These are phyloP conservation scores for Tamias sibiricus DNA, from an alignment of 2,113 vertebrate genomes.

Conservation along the genomic window DNA sequence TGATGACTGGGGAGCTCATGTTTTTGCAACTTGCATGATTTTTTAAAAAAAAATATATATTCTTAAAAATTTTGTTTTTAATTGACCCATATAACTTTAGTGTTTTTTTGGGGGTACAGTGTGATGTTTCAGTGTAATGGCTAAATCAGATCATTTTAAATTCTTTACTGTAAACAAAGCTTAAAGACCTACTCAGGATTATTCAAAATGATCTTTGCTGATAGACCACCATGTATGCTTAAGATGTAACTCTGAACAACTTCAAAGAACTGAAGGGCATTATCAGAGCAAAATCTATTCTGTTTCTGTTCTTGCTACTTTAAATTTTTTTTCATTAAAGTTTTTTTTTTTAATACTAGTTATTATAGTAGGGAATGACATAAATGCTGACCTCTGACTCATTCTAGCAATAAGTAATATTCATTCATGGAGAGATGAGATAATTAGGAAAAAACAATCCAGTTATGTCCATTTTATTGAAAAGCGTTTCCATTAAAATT, in stretches of 20 bases:
- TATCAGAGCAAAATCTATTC: neutral
- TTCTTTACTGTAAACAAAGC: neutral
- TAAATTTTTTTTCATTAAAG: neutral
- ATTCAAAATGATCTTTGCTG: neutral
- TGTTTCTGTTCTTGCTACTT: neutral
- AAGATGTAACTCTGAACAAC: slow-evolving; percentile 12
- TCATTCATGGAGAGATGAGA: neutral
- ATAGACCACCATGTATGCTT: neutral
- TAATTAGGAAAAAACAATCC: neutral
- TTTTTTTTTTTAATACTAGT: neutral
- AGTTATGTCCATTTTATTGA: neutral
- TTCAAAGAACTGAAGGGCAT: neutral
- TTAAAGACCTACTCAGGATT: neutral
- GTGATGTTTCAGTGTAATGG: neutral
- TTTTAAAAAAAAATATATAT: neutral
- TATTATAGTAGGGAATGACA: neutral
- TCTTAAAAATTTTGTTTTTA: neutral
- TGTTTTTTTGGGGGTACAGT: neutral
- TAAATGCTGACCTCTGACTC: neutral
- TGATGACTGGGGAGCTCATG: neutral
- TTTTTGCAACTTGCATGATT: neutral
- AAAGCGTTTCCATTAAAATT: neutral
- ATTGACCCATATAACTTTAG: neutral
- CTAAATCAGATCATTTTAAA: neutral
- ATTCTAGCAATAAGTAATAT: neutral